Evolutionary conservation across 2,113 vertebrate species (phyloP).

Genomic region (Salvelinus sp.): DNA sequence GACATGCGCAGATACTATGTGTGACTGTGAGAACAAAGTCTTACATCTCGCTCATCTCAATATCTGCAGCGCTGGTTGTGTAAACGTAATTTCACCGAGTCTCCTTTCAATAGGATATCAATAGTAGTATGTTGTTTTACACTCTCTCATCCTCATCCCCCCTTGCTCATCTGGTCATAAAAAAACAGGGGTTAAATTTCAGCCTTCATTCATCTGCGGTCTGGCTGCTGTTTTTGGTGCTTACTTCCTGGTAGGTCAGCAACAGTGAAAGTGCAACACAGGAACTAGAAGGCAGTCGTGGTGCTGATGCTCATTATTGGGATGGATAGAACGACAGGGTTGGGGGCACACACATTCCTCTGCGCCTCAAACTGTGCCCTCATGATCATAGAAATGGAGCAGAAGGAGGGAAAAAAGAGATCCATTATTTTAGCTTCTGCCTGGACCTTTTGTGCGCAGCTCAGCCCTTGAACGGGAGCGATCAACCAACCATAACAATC

Average conservation of each 20-base stretch:
- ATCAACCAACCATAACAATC: slow-evolving; percentile 77
- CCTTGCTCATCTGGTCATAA: background rate
- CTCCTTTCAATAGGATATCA: background rate
- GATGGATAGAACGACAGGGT: background rate
- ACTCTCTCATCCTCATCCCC: background rate
- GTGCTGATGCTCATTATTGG: too few relatives aligned
- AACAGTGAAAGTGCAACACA: too few relatives aligned
- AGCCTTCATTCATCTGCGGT: background rate
- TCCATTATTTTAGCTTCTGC: slow-evolving; percentile 75
- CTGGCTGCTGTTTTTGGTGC: slow-evolving; percentile 21
- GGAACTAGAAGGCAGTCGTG: too few relatives aligned
- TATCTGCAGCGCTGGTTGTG: too few relatives aligned
- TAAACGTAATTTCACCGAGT: too few relatives aligned
- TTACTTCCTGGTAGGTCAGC: background rate
- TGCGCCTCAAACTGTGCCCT: slow-evolving; percentile 49
- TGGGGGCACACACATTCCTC: slow-evolving; percentile 26
- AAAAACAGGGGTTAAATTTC: too few relatives aligned
- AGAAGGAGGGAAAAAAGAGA: slow-evolving; percentile 29
- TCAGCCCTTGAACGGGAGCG: slow-evolving; percentile 70
- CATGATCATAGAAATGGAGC: slow-evolving; percentile 54
- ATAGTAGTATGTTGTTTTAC: background rate
- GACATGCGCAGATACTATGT: too few relatives aligned
- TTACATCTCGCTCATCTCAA: too few relatives aligned
- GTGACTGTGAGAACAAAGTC: too few relatives aligned
- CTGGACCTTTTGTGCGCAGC: slow-evolving; percentile 72